phyloP scores from a whole-genome alignment of 1,140 invertebrate genomes.

The Potamilus streckersoni region DNA sequence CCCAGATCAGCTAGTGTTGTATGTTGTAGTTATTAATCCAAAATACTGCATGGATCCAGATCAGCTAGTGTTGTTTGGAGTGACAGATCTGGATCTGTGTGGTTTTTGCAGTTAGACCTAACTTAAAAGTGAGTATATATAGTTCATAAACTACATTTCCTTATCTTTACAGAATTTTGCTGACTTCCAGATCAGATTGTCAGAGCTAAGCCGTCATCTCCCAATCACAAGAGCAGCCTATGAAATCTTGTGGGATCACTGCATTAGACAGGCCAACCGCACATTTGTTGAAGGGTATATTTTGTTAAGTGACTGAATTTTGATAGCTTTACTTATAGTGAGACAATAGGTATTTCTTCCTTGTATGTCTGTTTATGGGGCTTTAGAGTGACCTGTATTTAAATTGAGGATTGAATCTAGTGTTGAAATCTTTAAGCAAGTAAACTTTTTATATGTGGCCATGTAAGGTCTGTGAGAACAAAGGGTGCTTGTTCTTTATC shows the following conservation, averaged over 20 bases:
- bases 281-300: slow-evolving; percentile 90
- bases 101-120: background rate
- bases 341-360: no score
- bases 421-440: no score
- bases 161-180: slow-evolving; percentile 41
- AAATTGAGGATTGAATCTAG: background rate
- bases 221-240: slow-evolving; percentile 79
- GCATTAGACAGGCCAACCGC: slow-evolving; percentile 84
- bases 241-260: slow-evolving; percentile 85
- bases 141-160: background rate
- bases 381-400: background rate
- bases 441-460: no score
- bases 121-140: background rate
- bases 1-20: no score
- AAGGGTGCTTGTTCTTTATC: no score
- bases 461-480: no score
- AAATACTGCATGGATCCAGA: no score
- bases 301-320: background rate
- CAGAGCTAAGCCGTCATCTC: slow-evolving; percentile 73
- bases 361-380: background rate
- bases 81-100: background rate
- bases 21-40: no score
- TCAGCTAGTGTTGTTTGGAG: no score
- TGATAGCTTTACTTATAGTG: background rate
- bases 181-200: slow-evolving; percentile 73